Base-by-base conservation (phyloP, 1,140 invertebrate species). In the Aporrectodea caliginosa region DNA sequence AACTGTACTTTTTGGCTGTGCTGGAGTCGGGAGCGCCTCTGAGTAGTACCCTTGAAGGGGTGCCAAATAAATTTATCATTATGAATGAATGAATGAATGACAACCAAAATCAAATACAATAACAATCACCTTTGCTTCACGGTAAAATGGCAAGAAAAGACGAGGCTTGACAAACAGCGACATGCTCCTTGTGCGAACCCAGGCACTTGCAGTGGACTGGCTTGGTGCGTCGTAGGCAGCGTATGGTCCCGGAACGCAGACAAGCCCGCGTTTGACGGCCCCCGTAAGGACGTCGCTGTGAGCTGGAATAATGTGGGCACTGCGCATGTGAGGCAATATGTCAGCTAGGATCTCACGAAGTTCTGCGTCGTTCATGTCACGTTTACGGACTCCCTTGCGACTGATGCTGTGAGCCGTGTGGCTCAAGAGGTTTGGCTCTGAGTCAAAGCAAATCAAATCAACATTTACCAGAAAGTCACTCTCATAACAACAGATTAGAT, bases 61-160 rank as follows among this genome's bases (percentile, higher is more conserved):
- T n/a, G n/a, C n/a, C n/a, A n/a, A n/a, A n/a, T n/a, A n/a, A n/a
- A n/a, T n/a, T n/a, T n/a, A n/a, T n/a, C n/a, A n/a, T n/a, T n/a
- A n/a, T n/a, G n/a, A n/a, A n/a, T n/a, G n/a, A n/a, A n/a, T n/a
- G n/a, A n/a, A n/a, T n/a, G n/a, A n/a, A n/a, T n/a, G n/a, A n/a
- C n/a, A n/a, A n/a, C n/a, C n/a, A n/a, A n/a, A n/a, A n/a, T n/a
- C n/a, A 58, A 58, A 58, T 58, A 58, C 43, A 58, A 58, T 22
- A 58, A 22, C 43, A 58, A 58, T 58, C 29, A 93, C 93, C 91
- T 96, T 96, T 0, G 94, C 92, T 90, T 97, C 95, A 85, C 97
- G 95, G 83, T 95, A 94, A 87, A 96, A 97, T 22, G 95, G 95
- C 90, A 94, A 93, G 88, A 97, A 98, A 35, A 96, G 91, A 31